phyloP scores from a whole-genome alignment of 2,797 vertebrate species.

The Acrocephalus scirpaceus region DNA sequence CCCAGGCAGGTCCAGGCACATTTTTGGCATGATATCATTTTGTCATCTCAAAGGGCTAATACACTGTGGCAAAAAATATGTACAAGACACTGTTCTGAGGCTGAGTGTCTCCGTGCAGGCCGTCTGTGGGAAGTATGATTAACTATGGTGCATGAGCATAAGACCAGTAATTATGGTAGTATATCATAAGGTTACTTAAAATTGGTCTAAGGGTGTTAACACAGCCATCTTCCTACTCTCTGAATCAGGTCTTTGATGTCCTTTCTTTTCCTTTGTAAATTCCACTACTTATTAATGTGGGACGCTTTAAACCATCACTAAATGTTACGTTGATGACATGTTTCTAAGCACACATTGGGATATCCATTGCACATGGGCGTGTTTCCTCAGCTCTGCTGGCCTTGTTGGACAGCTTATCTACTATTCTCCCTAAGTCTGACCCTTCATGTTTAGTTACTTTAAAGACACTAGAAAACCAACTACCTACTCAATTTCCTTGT shows the following conservation, averaged over 20 bases:
- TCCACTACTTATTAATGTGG: not conserved
- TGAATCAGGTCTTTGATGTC: not conserved
- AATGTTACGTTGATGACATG: not conserved
- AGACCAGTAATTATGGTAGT: not conserved
- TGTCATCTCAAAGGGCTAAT: not conserved
- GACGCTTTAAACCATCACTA: not conserved
- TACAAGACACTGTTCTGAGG: not conserved
- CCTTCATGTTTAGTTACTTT: conserved; percentile 32
- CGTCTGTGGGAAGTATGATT: not conserved
- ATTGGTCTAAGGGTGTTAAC: not conserved
- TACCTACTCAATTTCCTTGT: conserved; percentile 39
- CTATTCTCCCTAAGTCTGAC: not conserved
- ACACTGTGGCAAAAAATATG: not conserved
- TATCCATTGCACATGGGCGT: not conserved
- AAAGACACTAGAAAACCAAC: conserved; percentile 25
- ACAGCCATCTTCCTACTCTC: not conserved
- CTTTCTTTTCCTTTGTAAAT: not conserved
- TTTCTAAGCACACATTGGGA: conserved; percentile 14
- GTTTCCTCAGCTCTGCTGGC: conserved; percentile 27
- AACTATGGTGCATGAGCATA: not conserved
- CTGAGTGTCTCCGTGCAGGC: not conserved
- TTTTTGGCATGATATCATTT: not conserved
- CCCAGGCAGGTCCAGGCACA: not conserved
- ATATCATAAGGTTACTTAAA: not conserved
- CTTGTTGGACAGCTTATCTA: conserved; percentile 52